Conservation (phyloP, 2,113 vertebrate species). For the Nettapus auritus region DNA sequence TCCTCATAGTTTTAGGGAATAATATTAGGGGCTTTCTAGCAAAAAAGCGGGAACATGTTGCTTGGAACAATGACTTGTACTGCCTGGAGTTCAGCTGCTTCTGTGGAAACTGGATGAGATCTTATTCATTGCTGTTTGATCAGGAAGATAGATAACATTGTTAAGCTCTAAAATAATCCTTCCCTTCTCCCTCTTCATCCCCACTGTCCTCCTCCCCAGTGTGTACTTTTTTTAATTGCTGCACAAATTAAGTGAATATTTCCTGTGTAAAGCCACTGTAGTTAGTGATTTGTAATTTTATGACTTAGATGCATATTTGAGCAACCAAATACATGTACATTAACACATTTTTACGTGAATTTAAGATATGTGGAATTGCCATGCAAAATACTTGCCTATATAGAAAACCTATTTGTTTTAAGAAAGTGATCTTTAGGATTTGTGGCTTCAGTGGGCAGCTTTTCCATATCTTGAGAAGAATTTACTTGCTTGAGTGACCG, state of each 20-base stretch:
- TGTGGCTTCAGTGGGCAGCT: neutral
- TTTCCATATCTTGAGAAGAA: neutral
- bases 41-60: neutral
- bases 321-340: too few species aligned
- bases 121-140: neutral
- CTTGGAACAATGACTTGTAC: neutral
- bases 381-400: fast-evolving
- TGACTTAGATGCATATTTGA: too few species aligned
- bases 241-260: too few species aligned
- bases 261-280: too few species aligned
- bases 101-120: neutral
- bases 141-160: neutral
- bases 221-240: too few species aligned
- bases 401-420: neutral
- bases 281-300: too few species aligned
- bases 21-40: neutral
- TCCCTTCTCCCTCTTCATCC: too few species aligned
- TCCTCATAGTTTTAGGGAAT: neutral
- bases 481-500: neutral
- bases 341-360: too few species aligned
- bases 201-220: too few species aligned
- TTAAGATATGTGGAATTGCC: too few species aligned
- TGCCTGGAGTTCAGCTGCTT: neutral
- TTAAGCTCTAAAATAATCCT: too few species aligned
- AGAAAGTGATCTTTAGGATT: neutral